These are phyloP conservation scores for Himalopsyche japonica DNA, from an alignment of 2,888 invertebrate species.

Conservation along the genomic window DNA sequence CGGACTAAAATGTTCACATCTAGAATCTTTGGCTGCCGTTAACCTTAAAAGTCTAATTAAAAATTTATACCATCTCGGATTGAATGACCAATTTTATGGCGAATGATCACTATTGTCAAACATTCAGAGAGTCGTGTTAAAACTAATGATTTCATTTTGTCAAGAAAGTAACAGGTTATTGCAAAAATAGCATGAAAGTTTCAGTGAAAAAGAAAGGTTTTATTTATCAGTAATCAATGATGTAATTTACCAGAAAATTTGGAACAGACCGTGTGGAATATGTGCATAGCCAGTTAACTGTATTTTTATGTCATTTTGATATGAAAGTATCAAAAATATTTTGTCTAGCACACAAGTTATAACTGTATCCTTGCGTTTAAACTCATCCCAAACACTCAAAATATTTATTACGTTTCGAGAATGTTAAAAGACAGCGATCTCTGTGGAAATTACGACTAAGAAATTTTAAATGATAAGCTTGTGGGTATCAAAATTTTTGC, in stretches of 20 bases:
- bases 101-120: slow-evolving; percentile 13
- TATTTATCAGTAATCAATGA: not conserved
- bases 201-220: not conserved
- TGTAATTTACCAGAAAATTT: not conserved
- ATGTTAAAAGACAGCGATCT: not conserved
- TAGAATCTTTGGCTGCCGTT: slow-evolving; percentile 26
- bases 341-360: slow-evolving; percentile 48
- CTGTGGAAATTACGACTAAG: slow-evolving; percentile 32
- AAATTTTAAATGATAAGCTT: slow-evolving; percentile 37
- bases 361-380: slow-evolving; percentile 10
- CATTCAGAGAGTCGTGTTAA: not conserved
- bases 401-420: slow-evolving; percentile 6
- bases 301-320: slow-evolving; percentile 42
- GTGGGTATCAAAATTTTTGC: slow-evolving; percentile 40
- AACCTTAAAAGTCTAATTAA: slow-evolving; percentile 6
- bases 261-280: not conserved
- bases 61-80: not conserved
- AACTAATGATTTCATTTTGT: not conserved
- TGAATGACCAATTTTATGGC: not conserved
- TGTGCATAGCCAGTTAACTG: slow-evolving; percentile 28
- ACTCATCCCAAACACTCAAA: slow-evolving; percentile 12
- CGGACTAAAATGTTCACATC: not conserved
- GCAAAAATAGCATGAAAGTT: not conserved
- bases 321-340: slow-evolving; percentile 65
- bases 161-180: not conserved